Conservation (phyloP, 1,140 invertebrate genomes). For the Drosophila biarmipes region DNA sequence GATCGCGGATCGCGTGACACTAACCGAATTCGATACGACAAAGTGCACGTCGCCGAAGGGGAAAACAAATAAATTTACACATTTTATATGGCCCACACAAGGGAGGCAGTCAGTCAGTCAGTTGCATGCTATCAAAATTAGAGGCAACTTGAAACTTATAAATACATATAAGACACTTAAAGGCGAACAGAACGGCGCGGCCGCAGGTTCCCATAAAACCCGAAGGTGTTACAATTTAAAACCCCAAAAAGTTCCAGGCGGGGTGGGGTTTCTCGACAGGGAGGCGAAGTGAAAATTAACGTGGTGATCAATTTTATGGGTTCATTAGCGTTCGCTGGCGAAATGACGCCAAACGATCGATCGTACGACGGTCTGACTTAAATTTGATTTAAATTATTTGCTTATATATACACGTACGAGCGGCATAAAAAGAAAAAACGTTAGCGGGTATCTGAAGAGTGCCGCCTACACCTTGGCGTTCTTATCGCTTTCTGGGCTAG, state of each 20-base stretch:
- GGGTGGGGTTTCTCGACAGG: too few relatives aligned
- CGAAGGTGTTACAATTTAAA: conserved; percentile 70
- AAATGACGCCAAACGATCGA: conserved; percentile 64
- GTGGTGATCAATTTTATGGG: conserved; percentile 81
- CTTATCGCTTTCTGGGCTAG: conserved; percentile 46
- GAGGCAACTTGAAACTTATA: conserved; percentile 30
- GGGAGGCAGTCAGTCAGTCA: conserved; percentile 6
- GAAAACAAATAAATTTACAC: conserved; percentile 72
- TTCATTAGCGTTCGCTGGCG: conserved; percentile 65
- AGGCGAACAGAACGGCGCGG: conserved; percentile 19
- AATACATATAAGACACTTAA: conserved; percentile 34
- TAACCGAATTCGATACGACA: conserved; percentile 37
- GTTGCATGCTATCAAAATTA: conserved; percentile 61
- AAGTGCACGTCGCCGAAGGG: conserved; percentile 30
- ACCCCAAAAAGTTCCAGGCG: conserved; percentile 1
- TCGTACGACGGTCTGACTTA: conserved; percentile 64
- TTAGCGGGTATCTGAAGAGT: conserved; percentile 29
- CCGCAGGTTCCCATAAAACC: conserved; percentile 54
- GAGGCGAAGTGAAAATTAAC: conserved; percentile 66
- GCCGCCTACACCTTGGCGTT: conserved; percentile 13
- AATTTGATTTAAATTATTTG: conserved; percentile 76
- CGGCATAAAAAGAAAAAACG: conserved; percentile 15
- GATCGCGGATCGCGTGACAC: conserved; percentile 63
- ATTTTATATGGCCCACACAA: conserved; percentile 64
- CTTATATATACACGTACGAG: conserved; percentile 55